These are phyloP conservation scores for Thrips palmi DNA, from an alignment of 1,140 invertebrate genomes.

Conservation along the genomic window DNA sequence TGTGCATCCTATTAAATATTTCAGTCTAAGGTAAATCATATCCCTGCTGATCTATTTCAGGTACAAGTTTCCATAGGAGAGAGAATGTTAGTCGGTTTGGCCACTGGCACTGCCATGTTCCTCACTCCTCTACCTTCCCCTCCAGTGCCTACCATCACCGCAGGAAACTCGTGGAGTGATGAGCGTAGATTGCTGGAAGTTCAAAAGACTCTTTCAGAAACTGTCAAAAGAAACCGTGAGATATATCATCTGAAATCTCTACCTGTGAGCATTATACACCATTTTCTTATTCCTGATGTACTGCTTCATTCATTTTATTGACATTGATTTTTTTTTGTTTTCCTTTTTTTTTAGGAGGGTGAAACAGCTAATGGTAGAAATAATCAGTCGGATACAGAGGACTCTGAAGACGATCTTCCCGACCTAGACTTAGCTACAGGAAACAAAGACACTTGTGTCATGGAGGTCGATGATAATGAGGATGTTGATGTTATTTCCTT, in stretches of 20 bases:
- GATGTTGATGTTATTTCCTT: conserved; percentile 64
- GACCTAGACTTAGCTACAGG: conserved; percentile 57
- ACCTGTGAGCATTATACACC: too few species aligned
- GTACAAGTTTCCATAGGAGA: conserved; percentile 78
- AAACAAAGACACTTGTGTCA: conserved; percentile 65
- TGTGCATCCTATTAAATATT: conserved; percentile 5
- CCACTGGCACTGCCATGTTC: conserved; percentile 70
- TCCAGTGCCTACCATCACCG: conserved; percentile 42
- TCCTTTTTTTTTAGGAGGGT: conserved; percentile 20
- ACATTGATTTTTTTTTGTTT: conserved; percentile 10
- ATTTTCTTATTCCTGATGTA: too few species aligned
- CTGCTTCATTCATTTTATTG: conserved; percentile 1
- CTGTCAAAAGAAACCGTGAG: conserved; percentile 46
- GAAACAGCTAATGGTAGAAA: conserved; percentile 22
- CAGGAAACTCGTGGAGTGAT: conserved; percentile 40
- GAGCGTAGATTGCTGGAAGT: conserved; percentile 40
- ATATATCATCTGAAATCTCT: conserved; percentile 43
- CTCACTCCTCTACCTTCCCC: conserved; percentile 50
- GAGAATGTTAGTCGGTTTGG: conserved; percentile 65
- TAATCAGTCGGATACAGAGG: conserved; percentile 37
- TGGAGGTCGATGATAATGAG: conserved; percentile 76
- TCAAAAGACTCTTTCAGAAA: conserved; percentile 42
- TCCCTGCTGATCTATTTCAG: conserved; percentile 19
- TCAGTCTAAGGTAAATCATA: conserved; percentile 2
- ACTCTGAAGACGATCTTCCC: conserved; percentile 50